A percentile compares a stretch with the other conserved stretches of the same genome.
phyloP scores from a whole-genome alignment of 2,888 invertebrate genomes.

The Idaea dimidiata region DNA sequence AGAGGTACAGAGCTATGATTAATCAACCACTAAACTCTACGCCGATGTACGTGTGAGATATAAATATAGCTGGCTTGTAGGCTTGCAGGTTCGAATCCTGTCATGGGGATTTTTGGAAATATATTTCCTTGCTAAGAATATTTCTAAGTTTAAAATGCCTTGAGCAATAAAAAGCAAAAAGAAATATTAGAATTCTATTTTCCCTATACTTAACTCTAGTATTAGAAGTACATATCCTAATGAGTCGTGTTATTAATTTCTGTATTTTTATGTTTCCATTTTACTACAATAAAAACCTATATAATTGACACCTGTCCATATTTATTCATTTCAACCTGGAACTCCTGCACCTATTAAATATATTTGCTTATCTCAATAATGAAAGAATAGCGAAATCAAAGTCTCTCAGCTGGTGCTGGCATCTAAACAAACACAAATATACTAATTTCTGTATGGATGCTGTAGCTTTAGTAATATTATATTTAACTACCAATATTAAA shows the following conservation, averaged over 20 bases:
- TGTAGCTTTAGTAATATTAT: too few relatives aligned
- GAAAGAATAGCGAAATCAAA: neutral
- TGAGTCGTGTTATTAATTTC: too few relatives aligned
- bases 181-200: neutral
- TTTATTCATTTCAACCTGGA: neutral
- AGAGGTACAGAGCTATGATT: conserved; percentile 34
- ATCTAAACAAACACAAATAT: neutral
- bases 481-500: too few relatives aligned
- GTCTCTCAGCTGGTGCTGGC: neutral
- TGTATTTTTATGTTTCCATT: neutral
- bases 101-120: too few relatives aligned
- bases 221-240: too few relatives aligned
- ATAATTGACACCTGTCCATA: neutral
- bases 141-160: too few relatives aligned
- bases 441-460: too few relatives aligned
- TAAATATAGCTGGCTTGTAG: neutral
- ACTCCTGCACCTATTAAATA: neutral
- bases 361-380: neutral
- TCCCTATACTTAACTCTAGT: neutral
- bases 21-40: conserved; percentile 37
- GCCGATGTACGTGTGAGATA: conserved; percentile 32
- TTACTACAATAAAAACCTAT: neutral
- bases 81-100: too few relatives aligned
- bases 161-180: too few relatives aligned
- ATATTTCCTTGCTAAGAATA: too few relatives aligned